Base-by-base conservation (phyloP, 2,888 invertebrate species). In the Aphodius sticticus region DNA sequence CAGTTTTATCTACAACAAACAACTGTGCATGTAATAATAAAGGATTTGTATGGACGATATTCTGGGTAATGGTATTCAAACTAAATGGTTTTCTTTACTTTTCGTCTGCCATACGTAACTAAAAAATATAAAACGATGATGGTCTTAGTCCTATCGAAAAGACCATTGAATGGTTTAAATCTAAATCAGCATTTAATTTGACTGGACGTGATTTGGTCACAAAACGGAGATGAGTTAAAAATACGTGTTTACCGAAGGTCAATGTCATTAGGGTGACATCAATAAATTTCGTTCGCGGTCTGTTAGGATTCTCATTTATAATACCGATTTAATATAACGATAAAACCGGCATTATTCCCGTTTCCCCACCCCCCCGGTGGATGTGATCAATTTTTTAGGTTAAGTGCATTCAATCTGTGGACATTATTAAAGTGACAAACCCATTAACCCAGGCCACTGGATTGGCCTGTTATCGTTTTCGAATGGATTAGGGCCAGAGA, bases 341-440 rank as follows among this genome's bases (percentile, higher is more conserved):
- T 53, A 53, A 53, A 53, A 53, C 53, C 2, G 53, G 53, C 53
- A 53, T 53, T 53, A 53, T 53, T 53, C 53, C 53, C 53, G 53
- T 53, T 53, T 12, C 6, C 53, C 12, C 12, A 2, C 53, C 12
- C 53, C 53, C 53, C 53, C 12, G 12, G 53, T 53, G 9, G 53
- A 53, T 53, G 53, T 53, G 53, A 53, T 53, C 53, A 53, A 53
- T 53, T 53, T 53, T 53, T 53, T 53, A 53, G 12, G 75, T 78
- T 78, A 78, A 75, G 76, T 75, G 76, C 78, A 75, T 75, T 78
- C 78, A 78, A 78, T 76, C 78, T 75, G 75, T 78, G 75, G 75
- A 75, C 78, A 78, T 75, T 78, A 78, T 78, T 78, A 78, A 78
- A 78, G 78, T 78, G 78, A 78, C 78, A 76, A 78, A 78, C 78